Conservation (phyloP, 1,140 invertebrate species). For the Sycobia sp. region DNA sequence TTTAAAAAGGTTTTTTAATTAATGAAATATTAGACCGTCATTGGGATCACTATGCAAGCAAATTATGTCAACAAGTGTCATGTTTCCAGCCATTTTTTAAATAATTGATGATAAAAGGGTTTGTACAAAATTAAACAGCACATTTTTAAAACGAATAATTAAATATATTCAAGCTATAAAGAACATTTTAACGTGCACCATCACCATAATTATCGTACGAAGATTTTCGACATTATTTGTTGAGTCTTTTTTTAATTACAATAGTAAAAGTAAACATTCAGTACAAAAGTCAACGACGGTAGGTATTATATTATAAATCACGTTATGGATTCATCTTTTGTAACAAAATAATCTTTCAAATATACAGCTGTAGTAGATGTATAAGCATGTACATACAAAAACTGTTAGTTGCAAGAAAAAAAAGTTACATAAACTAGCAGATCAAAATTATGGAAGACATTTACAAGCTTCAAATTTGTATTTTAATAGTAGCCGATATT, state of each 20-base stretch:
- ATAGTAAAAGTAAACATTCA: conserved; percentile 14
- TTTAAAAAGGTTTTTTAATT: too few relatives aligned
- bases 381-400: too few relatives aligned
- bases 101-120: conserved; percentile 41
- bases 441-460: conserved; percentile 28
- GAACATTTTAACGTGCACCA: conserved; percentile 47
- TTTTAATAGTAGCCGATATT: not conserved
- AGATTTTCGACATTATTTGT: conserved; percentile 12
- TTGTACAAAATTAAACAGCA: conserved; percentile 61
- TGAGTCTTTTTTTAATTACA: conserved; percentile 29
- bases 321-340: not conserved
- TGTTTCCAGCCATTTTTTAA: conserved; percentile 11
- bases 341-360: conserved; percentile 27
- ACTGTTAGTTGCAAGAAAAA: conserved; percentile 7
- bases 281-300: conserved; percentile 22
- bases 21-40: too few relatives aligned
- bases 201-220: conserved; percentile 42
- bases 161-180: conserved; percentile 52
- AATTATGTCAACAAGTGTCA: conserved; percentile 13
- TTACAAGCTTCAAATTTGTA: conserved; percentile 19
- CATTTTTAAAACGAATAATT: conserved; percentile 49
- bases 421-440: conserved; percentile 11
- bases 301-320: conserved; percentile 2
- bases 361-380: not conserved
- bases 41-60: too few relatives aligned